A percentile compares a stretch with the other conserved stretches of the same genome.
Evolutionary conservation across 2,888 invertebrate genomes (phyloP).

Genomic region (Desoria tigrina): DNA sequence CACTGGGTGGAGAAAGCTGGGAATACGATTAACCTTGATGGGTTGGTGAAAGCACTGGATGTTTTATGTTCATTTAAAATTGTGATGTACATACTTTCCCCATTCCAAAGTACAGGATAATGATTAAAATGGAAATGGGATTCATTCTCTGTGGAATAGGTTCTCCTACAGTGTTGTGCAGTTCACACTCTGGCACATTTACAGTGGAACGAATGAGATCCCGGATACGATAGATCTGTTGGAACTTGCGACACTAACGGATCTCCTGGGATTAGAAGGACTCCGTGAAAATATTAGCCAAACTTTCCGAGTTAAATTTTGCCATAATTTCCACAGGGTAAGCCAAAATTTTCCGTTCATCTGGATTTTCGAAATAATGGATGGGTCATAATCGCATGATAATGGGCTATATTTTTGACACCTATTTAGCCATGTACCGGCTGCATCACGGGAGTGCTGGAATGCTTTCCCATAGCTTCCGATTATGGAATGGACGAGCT

Average conservation of each 20-base stretch:
- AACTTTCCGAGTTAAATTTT: constrained; percentile 82
- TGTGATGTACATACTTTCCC: too few species aligned
- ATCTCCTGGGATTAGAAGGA: constrained; percentile 86
- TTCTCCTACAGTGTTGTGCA: constrained; percentile 83
- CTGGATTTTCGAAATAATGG: not conserved
- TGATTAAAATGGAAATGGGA: too few species aligned
- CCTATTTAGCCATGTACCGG: constrained; percentile 76
- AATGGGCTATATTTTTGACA: constrained; percentile 4
- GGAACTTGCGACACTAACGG: constrained; percentile 83
- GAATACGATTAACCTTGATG: constrained; percentile 80
- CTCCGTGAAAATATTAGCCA: constrained; percentile 88
- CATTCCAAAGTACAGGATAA: too few species aligned
- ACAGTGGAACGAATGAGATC: constrained; percentile 86
- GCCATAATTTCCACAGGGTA: constrained; percentile 91
- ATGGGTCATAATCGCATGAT: too few species aligned
- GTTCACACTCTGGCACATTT: constrained; percentile 89
- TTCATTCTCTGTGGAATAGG: constrained; percentile 58
- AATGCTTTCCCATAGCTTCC: constrained; percentile 81
- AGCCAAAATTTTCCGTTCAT: constrained; percentile 35
- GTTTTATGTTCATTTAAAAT: too few species aligned
- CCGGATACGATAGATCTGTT: constrained; percentile 83
- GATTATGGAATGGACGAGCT: constrained; percentile 85
- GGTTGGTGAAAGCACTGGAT: constrained; percentile 66
- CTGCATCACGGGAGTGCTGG: constrained; percentile 82
- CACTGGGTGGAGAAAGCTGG: constrained; percentile 78